A percentile compares a stretch with the other conserved stretches of the same genome.
Conservation (phyloP, 2,797 vertebrate genomes). For the Acanthurus tractus region DNA sequence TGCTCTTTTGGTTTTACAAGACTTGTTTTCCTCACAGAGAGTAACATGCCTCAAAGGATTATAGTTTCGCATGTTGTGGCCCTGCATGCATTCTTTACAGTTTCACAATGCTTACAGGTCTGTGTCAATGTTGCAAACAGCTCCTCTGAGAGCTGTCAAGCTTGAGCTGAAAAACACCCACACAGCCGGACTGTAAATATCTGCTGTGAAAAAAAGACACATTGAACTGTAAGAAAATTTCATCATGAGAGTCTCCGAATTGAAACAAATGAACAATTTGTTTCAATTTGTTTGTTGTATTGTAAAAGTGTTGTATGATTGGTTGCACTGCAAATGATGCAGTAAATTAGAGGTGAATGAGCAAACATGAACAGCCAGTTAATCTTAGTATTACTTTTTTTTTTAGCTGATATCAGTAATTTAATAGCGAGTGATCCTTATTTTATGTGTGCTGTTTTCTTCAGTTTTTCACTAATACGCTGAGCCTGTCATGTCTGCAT, state of each 20-base stretch:
- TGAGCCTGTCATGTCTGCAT: background rate
- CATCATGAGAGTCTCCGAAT: background rate
- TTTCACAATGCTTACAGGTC: background rate
- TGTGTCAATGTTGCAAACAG: background rate
- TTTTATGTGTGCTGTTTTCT: background rate
- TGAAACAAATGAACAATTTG: background rate
- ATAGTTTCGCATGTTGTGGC: background rate
- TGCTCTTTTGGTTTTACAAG: slow-evolving; percentile 12
- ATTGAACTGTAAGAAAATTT: background rate
- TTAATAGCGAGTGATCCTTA: background rate
- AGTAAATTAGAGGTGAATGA: background rate
- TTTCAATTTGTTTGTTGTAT: too few relatives aligned
- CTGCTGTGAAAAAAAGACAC: background rate
- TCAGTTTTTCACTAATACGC: slow-evolving; percentile 13
- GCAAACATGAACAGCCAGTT: background rate
- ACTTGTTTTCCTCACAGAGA: slow-evolving; percentile 18
- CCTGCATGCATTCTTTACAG: slow-evolving; percentile 17
- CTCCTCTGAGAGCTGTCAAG: background rate
- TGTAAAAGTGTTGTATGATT: background rate
- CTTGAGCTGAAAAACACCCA: background rate
- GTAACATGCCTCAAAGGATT: slow-evolving; percentile 27
- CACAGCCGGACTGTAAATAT: too few relatives aligned
- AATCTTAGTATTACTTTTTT: background rate
- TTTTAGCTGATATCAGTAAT: background rate
- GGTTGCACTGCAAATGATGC: slow-evolving; percentile 17